These are phyloP conservation scores for Staurois parvus DNA, from an alignment of 2,797 vertebrate species.

Conservation along the genomic window DNA sequence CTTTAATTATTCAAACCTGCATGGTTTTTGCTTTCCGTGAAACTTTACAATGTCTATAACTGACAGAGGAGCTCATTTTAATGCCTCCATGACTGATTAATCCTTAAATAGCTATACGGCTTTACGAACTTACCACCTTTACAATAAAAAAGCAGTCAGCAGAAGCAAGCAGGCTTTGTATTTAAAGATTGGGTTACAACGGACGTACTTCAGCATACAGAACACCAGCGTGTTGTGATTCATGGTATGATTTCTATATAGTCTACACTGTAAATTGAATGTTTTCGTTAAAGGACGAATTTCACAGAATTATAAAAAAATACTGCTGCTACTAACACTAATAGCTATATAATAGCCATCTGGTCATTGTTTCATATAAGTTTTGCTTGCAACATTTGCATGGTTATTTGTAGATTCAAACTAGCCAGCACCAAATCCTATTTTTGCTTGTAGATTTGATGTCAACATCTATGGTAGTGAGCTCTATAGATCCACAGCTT, in stretches of 20 bases:
- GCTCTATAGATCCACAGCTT: too few species aligned
- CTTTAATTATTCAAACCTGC: constrained; percentile 78
- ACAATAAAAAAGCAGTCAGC: constrained; percentile 15
- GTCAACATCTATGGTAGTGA: too few species aligned
- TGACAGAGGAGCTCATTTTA: constrained; percentile 45
- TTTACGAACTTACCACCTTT: constrained; percentile 15
- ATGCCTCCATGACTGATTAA: constrained; percentile 57
- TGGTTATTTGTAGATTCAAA: too few species aligned
- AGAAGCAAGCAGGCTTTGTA: constrained; percentile 5
- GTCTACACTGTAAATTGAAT: too few species aligned
- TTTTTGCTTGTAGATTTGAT: too few species aligned
- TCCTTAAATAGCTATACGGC: constrained; percentile 49
- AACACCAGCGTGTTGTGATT: constrained; percentile 19
- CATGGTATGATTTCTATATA: not conserved
- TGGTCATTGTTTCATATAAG: too few species aligned
- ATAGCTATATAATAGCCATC: too few species aligned
- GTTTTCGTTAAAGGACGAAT: too few species aligned
- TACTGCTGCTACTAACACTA: too few species aligned
- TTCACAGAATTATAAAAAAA: too few species aligned
- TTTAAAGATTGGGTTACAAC: constrained; percentile 22
- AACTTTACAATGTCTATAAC: constrained; percentile 48
- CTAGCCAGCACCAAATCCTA: too few species aligned
- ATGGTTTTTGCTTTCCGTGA: constrained; percentile 69
- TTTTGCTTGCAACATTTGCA: too few species aligned
- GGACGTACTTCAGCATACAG: constrained; percentile 6